Conservation (phyloP, 2,113 vertebrate genomes). For the Hydrochoerus hydrochaeris region DNA sequence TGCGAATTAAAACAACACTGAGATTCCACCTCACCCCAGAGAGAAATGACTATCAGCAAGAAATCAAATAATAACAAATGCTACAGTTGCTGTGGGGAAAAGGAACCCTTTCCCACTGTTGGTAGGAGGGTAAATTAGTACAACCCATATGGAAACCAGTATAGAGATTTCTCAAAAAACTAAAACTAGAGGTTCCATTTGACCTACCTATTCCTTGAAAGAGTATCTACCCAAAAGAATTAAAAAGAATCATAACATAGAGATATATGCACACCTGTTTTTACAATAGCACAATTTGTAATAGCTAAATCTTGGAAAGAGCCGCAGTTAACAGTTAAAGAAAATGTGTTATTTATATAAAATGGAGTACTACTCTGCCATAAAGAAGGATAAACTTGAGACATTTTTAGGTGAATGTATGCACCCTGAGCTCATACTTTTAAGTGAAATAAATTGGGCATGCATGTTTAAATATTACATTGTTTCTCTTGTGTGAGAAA, state of each 20-base stretch:
- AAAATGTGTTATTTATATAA: neutral
- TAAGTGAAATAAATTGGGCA: neutral
- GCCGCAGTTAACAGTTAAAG: neutral
- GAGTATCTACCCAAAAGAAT: neutral
- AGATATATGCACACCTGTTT: neutral
- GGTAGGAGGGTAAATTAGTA: neutral
- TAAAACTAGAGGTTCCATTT: neutral
- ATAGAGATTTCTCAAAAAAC: neutral
- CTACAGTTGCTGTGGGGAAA: neutral
- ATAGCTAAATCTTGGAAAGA: neutral
- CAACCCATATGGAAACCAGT: neutral
- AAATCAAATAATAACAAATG: neutral
- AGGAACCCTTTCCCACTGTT: neutral
- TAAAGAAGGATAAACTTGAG: neutral
- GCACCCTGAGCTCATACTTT: neutral
- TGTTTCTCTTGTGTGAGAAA: neutral
- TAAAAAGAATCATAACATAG: neutral
- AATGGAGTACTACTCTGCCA: neutral
- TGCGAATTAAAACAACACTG: neutral
- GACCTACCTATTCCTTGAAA: neutral
- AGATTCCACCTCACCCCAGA: neutral
- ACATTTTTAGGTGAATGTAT: neutral
- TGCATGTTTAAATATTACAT: neutral
- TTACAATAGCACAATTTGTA: neutral
- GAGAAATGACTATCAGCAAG: neutral